Conservation (phyloP, 2,888 invertebrate genomes). For the Melikaiella ostensackeni region DNA sequence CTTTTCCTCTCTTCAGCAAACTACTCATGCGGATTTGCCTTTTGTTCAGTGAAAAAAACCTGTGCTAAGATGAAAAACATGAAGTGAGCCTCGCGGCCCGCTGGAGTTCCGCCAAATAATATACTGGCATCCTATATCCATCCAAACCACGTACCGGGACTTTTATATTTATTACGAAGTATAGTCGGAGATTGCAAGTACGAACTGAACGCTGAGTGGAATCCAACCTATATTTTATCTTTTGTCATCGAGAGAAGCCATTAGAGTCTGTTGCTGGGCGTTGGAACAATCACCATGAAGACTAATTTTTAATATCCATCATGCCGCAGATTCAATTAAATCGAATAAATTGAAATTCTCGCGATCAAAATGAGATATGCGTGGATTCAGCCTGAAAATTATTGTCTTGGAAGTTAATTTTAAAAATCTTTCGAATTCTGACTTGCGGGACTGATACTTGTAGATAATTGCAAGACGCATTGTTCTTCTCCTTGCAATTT, state of each 20-base stretch:
- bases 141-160: conserved; percentile 59
- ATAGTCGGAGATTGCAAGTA: conserved; percentile 66
- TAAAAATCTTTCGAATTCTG: no score
- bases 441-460: no score
- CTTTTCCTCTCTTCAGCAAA: conserved; percentile 15
- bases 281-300: conserved; percentile 48
- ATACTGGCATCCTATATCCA: conserved; percentile 70
- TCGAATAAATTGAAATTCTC: no score
- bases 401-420: no score
- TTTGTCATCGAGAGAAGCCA: conserved; percentile 61
- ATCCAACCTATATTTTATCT: conserved; percentile 65
- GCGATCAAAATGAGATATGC: no score
- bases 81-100: conserved; percentile 74
- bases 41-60: conserved; percentile 65
- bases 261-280: conserved; percentile 43
- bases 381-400: no score
- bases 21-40: conserved; percentile 51
- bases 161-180: conserved; percentile 75
- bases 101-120: conserved; percentile 76
- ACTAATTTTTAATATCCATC: conserved; percentile 32
- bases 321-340: not conserved
- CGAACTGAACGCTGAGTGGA: conserved; percentile 54
- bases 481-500: no score
- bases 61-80: conserved; percentile 75
- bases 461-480: no score